A percentile compares a stretch with the other conserved stretches of the same genome.
Evolutionary conservation across 2,797 vertebrate species (phyloP).

Genomic region (Acipenser ruthenus): DNA sequence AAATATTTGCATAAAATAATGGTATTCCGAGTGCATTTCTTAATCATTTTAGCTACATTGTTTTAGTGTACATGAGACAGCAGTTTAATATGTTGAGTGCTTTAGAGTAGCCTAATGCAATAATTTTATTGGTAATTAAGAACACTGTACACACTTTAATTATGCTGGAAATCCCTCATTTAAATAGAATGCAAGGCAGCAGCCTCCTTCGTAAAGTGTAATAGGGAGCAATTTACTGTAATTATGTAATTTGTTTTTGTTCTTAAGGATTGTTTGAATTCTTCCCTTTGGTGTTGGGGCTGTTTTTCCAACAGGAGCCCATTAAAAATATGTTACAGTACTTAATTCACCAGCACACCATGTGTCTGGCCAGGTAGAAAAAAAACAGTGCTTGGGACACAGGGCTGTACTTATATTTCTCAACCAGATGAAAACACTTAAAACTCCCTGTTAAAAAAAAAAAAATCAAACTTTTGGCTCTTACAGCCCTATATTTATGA

Average conservation of each 20-base stretch:
- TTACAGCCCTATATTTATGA: slow-evolving; percentile 25
- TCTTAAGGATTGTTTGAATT: slow-evolving; percentile 21
- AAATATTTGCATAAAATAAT: too few species aligned
- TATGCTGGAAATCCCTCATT: slow-evolving; percentile 27
- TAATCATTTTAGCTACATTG: too few species aligned
- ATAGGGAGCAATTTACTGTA: slow-evolving; percentile 23
- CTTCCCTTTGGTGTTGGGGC: slow-evolving; percentile 21
- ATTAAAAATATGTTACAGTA: slow-evolving; percentile 28
- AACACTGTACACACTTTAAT: slow-evolving; percentile 21
- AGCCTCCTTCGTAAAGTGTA: slow-evolving; percentile 20
- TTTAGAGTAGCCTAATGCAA: slow-evolving; percentile 10
- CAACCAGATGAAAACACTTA: slow-evolving; percentile 28
- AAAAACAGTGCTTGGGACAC: slow-evolving; percentile 16
- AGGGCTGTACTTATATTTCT: slow-evolving; percentile 16
- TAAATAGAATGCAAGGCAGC: slow-evolving; percentile 23
- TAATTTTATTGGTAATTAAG: slow-evolving; percentile 28
- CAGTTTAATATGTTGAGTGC: slow-evolving; percentile 4
- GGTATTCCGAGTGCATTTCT: too few species aligned
- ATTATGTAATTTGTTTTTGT: slow-evolving; percentile 25
- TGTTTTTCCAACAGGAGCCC: slow-evolving; percentile 24
- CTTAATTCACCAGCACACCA: slow-evolving; percentile 13
- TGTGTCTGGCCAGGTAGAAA: slow-evolving; percentile 12
- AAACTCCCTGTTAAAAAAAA: slow-evolving; percentile 30
- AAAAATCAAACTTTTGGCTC: slow-evolving; percentile 25
- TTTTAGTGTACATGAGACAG: too few species aligned